Evolutionary conservation across 2,888 invertebrate genomes (phyloP).

Genomic region (Plagodis pulveraria): DNA sequence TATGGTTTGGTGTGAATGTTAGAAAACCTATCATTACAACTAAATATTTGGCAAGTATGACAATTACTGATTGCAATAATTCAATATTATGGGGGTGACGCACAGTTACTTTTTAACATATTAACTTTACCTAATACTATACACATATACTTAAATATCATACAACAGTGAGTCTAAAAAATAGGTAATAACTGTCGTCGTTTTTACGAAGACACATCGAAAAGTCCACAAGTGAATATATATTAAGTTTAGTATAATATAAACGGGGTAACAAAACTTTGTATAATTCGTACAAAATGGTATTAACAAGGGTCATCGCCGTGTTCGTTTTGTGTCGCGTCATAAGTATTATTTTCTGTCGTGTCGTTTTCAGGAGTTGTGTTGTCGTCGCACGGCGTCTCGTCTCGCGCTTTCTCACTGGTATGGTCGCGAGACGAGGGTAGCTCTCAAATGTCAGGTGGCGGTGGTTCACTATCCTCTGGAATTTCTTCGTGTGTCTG

Average conservation of each 20-base stretch:
- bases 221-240: conserved; percentile 55
- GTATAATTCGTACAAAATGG: conserved; percentile 67
- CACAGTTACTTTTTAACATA: conserved; percentile 12
- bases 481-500: conserved; percentile 31
- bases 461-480: conserved; percentile 26
- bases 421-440: conserved; percentile 35
- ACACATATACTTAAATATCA: conserved; percentile 34
- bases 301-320: conserved; percentile 48
- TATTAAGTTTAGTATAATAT: conserved; percentile 42
- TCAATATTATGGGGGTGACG: conserved; percentile 15
- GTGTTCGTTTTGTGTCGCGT: conserved; percentile 4
- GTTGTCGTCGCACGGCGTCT: background rate
- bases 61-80: conserved; percentile 6
- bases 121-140: conserved; percentile 26
- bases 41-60: background rate
- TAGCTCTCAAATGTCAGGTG: conserved; percentile 49
- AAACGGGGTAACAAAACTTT: conserved; percentile 55
- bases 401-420: conserved; percentile 19
- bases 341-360: too few species aligned
- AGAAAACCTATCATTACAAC: background rate
- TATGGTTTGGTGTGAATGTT: too few species aligned
- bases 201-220: conserved; percentile 61
- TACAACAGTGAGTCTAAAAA: conserved; percentile 66
- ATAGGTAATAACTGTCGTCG: conserved; percentile 62
- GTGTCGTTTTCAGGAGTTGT: background rate